Conservation (phyloP, 2,113 vertebrate genomes). For the Saccopteryx bilineata region DNA sequence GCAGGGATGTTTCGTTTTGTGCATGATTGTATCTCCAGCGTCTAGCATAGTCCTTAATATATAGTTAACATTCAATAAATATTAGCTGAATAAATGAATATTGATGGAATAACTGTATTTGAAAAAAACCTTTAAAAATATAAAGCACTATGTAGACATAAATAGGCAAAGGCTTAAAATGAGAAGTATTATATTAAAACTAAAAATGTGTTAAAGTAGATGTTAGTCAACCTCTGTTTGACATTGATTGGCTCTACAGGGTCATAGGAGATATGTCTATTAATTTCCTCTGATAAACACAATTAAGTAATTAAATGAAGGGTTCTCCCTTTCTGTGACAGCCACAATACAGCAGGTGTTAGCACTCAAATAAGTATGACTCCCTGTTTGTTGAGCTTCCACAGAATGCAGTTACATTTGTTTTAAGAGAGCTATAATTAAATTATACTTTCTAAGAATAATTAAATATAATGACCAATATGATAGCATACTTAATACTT, state of each 20-base stretch:
- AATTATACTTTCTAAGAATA: slow-evolving; percentile 13
- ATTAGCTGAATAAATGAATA: not conserved
- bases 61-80: not conserved
- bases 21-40: not conserved
- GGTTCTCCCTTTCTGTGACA: not conserved
- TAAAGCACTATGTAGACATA: not conserved
- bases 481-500: not conserved
- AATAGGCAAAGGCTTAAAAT: not conserved
- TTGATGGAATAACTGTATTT: not conserved
- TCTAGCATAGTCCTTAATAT: not conserved
- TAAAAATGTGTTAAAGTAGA: slow-evolving; percentile 14
- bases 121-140: not conserved
- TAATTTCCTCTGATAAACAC: slow-evolving; percentile 22
- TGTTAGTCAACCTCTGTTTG: not conserved
- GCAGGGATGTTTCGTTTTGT: not conserved
- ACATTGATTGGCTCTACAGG: not conserved
- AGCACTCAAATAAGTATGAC: not conserved
- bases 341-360: not conserved
- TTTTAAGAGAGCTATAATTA: slow-evolving; percentile 42
- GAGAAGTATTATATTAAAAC: not conserved
- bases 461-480: slow-evolving; percentile 51
- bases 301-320: slow-evolving; percentile 17
- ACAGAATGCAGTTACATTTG: not conserved
- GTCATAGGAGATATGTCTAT: not conserved
- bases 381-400: not conserved